phyloP scores from a whole-genome alignment of 1,140 invertebrate species.

The Sminthurinus signatus region DNA sequence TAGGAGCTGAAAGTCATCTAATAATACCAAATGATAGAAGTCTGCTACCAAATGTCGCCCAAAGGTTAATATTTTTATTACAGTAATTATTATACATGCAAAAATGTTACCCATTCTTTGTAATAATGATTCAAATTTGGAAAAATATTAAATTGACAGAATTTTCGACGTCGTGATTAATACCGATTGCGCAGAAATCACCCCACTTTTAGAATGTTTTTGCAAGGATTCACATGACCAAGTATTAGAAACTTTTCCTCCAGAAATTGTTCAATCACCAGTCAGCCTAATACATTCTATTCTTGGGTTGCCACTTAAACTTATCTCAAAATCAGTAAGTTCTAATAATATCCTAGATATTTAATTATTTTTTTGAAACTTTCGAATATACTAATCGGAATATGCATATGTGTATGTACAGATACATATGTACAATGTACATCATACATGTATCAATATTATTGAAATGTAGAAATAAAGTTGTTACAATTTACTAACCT shows the following conservation, averaged over 20 bases:
- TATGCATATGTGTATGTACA: too few species aligned
- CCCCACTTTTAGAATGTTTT: slow-evolving; percentile 29
- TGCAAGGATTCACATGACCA: slow-evolving; percentile 20
- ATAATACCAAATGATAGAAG: slow-evolving; percentile 33
- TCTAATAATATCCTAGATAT: too few species aligned
- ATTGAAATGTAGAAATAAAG: neutral
- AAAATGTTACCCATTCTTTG: too few species aligned
- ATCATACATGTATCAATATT: too few species aligned
- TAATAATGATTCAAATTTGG: too few species aligned
- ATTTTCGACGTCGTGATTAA: slow-evolving; percentile 40
- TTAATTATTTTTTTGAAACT: too few species aligned
- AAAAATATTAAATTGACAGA: slow-evolving; percentile 20
- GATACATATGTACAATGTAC: too few species aligned
- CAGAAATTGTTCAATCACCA: slow-evolving; percentile 15
- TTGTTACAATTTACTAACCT: neutral
- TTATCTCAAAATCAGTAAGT: slow-evolving; percentile 2
- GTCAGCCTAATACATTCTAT: neutral
- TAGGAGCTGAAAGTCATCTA: slow-evolving; percentile 40
- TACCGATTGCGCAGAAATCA: slow-evolving; percentile 24
- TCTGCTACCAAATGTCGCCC: slow-evolving; percentile 35
- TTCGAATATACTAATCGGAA: too few species aligned
- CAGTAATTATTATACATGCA: too few species aligned
- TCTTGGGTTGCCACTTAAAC: neutral
- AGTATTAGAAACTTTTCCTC: slow-evolving; percentile 39
- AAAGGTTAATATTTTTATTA: too few species aligned